Conservation (phyloP, 2,113 vertebrate species). For the Megatriorchis doriae region DNA sequence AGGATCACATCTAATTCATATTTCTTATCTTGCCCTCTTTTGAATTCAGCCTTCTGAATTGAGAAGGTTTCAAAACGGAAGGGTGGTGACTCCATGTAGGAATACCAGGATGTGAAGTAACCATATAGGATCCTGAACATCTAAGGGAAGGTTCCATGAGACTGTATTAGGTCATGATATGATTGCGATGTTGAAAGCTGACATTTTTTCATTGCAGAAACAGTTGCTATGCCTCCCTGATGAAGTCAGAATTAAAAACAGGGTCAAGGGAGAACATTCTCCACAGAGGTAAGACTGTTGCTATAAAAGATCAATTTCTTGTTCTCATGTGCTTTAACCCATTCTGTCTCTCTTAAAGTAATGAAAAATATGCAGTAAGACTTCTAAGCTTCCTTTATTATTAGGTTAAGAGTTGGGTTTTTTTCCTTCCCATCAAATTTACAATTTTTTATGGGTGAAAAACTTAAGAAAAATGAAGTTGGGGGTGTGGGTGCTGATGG, state of each 20-base stretch:
- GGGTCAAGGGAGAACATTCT: not conserved
- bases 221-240: not conserved
- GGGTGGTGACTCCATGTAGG: not conserved
- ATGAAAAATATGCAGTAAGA: not conserved
- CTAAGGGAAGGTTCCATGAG: not conserved
- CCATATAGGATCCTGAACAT: not conserved
- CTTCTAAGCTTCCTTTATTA: not conserved
- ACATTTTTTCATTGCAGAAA: not conserved
- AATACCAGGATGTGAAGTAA: not conserved
- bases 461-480: no score
- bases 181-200: not conserved
- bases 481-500: not conserved
- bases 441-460: not conserved
- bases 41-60: not conserved
- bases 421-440: not conserved
- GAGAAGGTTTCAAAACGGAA: not conserved
- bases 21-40: not conserved
- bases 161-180: not conserved
- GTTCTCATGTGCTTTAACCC: not conserved
- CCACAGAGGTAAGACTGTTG: not conserved
- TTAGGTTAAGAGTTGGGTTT: not conserved
- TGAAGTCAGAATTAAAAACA: not conserved
- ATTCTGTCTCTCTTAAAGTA: not conserved
- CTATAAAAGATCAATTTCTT: not conserved
- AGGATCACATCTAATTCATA: not conserved